Conservation (phyloP, 2,113 vertebrate genomes). For the Tyto alba region DNA sequence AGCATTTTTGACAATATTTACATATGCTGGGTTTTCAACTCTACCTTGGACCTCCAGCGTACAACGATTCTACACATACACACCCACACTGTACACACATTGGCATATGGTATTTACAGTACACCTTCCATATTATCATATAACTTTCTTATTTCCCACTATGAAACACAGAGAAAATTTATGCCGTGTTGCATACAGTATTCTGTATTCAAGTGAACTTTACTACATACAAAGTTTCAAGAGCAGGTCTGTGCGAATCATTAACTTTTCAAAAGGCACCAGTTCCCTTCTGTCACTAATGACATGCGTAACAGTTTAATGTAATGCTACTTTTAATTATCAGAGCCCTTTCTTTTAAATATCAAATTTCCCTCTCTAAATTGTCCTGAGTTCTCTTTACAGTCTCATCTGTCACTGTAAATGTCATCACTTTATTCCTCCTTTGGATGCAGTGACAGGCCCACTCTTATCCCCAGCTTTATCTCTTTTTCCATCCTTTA, state of each 20-base stretch:
- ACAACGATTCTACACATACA: constrained; percentile 56
- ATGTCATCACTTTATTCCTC: constrained; percentile 93
- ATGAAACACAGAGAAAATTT: constrained; percentile 43
- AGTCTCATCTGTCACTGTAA: constrained; percentile 93
- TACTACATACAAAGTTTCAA: constrained; percentile 66
- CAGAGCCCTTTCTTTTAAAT: constrained; percentile 89
- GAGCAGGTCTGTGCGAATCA: constrained; percentile 71
- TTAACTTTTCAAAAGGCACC: constrained; percentile 81
- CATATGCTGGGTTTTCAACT: not conserved
- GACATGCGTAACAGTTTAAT: constrained; percentile 84
- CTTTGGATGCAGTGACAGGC: constrained; percentile 83
- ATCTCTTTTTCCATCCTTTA: constrained; percentile 91
- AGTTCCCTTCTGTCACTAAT: constrained; percentile 81
- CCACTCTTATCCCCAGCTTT: constrained; percentile 87
- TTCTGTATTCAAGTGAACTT: constrained; percentile 51
- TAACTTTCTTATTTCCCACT: constrained; percentile 51
- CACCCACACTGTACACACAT: constrained; percentile 53
- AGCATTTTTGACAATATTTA: constrained; percentile 27
- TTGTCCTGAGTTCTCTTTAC: constrained; percentile 82
- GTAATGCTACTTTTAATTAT: constrained; percentile 90
- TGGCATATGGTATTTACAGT: constrained; percentile 65
- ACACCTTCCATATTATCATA: constrained; percentile 60
- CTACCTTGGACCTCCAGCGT: constrained; percentile 53
- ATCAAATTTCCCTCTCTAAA: constrained; percentile 89
- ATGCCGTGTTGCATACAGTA: constrained; percentile 38